These are phyloP conservation scores for Rhyacophila evoluta DNA, from an alignment of 2,888 invertebrate genomes.

Conservation along the genomic window DNA sequence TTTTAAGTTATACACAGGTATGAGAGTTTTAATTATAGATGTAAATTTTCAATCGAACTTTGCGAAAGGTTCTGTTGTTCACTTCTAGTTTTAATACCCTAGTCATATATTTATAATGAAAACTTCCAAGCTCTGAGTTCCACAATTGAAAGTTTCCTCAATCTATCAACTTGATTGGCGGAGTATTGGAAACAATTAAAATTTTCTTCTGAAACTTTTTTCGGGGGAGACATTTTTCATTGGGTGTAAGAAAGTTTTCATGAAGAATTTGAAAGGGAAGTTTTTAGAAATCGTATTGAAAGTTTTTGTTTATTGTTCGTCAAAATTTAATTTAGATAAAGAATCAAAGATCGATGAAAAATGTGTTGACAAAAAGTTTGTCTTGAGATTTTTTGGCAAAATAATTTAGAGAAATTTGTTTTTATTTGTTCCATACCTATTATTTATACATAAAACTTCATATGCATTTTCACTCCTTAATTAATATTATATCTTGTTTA, in stretches of 20 bases:
- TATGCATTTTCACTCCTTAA: too few species aligned
- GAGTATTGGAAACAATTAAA: conserved; percentile 14
- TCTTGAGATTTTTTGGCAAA: too few species aligned
- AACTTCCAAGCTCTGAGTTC: neutral
- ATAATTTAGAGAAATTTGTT: too few species aligned
- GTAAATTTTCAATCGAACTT: conserved; percentile 17
- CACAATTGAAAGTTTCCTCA: neutral
- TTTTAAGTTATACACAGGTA: neutral
- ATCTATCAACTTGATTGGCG: neutral
- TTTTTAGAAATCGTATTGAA: conserved; percentile 1
- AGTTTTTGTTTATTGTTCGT: neutral
- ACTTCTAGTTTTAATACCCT: neutral
- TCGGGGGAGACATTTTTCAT: neutral
- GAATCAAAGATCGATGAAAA: neutral
- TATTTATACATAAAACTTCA: too few species aligned
- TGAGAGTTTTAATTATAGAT: neutral
- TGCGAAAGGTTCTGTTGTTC: neutral
- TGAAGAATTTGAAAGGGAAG: neutral
- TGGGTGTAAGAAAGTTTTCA: neutral
- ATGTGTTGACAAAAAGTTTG: neutral
- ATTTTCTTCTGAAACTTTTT: neutral
- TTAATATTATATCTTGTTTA: too few species aligned
- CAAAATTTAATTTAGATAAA: neutral
- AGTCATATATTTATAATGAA: neutral
- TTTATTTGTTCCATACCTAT: too few species aligned